Conservation (phyloP, 37 sponge, comb jelly and placozoan species). For the Halisarca cf. caerulea region DNA sequence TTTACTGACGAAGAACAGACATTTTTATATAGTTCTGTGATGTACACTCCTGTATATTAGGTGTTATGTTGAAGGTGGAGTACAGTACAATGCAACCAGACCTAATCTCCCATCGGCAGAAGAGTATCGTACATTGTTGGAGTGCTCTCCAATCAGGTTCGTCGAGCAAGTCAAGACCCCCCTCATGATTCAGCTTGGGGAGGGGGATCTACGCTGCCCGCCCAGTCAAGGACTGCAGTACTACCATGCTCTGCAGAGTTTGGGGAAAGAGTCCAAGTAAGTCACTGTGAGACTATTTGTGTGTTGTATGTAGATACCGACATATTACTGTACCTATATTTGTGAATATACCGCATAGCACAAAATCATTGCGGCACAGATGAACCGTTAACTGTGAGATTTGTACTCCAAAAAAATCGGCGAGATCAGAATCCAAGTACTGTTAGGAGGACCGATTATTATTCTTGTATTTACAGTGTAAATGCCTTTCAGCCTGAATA, state of each 20-base stretch:
- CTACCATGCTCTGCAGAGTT: constrained; percentile 65
- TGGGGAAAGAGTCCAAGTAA: constrained; percentile 60
- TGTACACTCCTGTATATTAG: neutral
- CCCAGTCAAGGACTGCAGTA: constrained; percentile 54
- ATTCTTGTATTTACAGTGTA: too few species aligned
- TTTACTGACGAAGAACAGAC: too few species aligned
- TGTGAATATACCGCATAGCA: too few species aligned
- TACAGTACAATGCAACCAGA: constrained; percentile 40
- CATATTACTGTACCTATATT: too few species aligned
- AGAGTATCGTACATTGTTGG: constrained; percentile 49
- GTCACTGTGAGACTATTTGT: too few species aligned
- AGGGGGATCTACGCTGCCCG: constrained; percentile 58
- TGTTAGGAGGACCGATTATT: too few species aligned
- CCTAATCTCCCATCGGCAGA: constrained; percentile 36
- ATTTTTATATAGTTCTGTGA: neutral
- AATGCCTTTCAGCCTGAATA: too few species aligned
- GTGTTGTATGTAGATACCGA: too few species aligned
- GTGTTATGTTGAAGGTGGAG: constrained; percentile 70
- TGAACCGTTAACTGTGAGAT: too few species aligned
- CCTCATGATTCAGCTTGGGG: constrained; percentile 58
- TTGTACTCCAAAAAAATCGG: too few species aligned
- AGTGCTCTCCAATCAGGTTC: constrained; percentile 74
- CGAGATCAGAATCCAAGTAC: too few species aligned
- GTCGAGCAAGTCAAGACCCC: constrained; percentile 71
- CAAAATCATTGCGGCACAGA: too few species aligned